Conservation (phyloP, 2,113 vertebrate genomes). For the Pluvialis apricaria region DNA sequence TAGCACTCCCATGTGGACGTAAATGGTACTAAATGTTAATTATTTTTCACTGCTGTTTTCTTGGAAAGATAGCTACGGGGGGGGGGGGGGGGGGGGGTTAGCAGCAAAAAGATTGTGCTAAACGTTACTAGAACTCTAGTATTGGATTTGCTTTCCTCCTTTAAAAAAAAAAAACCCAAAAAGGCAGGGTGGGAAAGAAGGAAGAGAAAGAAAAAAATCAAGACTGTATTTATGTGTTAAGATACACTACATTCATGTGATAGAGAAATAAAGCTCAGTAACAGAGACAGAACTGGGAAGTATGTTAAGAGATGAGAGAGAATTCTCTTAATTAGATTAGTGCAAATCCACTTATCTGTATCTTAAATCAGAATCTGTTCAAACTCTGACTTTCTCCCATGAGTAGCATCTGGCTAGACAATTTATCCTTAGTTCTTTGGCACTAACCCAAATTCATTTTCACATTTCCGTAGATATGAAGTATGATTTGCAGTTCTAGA, state of each 20-base stretch:
- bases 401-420: neutral
- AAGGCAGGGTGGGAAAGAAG: accelerated
- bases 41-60: neutral
- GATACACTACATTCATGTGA: neutral
- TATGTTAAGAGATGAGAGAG: neutral
- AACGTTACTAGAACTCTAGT: neutral
- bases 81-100: neutral
- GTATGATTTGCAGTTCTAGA: neutral
- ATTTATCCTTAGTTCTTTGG: neutral
- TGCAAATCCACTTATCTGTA: neutral
- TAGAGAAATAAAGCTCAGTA: neutral
- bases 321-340: neutral
- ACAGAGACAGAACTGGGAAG: neutral
- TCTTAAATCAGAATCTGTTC: neutral
- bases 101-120: neutral
- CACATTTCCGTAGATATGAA: neutral
- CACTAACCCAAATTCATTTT: neutral
- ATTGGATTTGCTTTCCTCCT: neutral
- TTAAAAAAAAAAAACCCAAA: neutral
- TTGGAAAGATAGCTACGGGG: neutral
- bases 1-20: neutral
- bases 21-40: neutral
- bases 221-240: neutral
- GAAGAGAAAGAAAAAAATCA: neutral
- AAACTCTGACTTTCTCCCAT: neutral